Evolutionary conservation across 2,113 vertebrate species (phyloP), one percentile per base, ranked within the genome.

Genomic region (Gila orcuttii): DNA sequence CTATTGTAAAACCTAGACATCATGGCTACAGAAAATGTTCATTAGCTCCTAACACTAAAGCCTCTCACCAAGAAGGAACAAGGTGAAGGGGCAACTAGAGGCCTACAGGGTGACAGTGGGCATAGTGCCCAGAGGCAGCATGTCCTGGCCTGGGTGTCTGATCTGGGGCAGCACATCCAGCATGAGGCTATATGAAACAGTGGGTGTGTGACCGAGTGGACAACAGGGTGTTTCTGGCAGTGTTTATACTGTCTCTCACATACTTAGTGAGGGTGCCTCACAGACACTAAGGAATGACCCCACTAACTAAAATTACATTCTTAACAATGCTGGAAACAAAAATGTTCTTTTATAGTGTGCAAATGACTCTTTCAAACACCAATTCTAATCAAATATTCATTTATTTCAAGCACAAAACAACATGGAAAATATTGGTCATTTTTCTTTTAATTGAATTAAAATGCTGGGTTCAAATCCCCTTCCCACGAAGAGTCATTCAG

Each of bases 391-490:
- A 77, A 21, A 6, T 77, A 21, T 31, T 28, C 0, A 77, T 77
- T 77, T 77, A 77, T 57, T 55, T 15, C 17, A 57, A 55, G 28
- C 8, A 77, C n/a, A 77, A 77, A 52, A 77, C 75, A 55, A 77
- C 25, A 76, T 52, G 45, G 15, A 76, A 50, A 52, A 76, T 47
- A 47, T 74, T 21, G 17, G 3, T 50, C 52, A 21, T 13, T 76
- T 50, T 21, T 50, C 4, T 75, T 75, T 75, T 55, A 77, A 77
- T 12, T 33, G 1, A 77, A 33, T 47, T 91, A 90, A 90, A 92
- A 93, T 1, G 88, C 88, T 77, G 92, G 91, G 85, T 93, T 94
- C 19, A 90, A 88, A 64, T 57, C 36, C 3, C 91, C 90, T 1
- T 78, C 88, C 91, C 87, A 92, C 2, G 42, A 0, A 1, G 86